Conservation (phyloP, 2,888 invertebrate genomes). For the Ophonus ardosiacus region DNA sequence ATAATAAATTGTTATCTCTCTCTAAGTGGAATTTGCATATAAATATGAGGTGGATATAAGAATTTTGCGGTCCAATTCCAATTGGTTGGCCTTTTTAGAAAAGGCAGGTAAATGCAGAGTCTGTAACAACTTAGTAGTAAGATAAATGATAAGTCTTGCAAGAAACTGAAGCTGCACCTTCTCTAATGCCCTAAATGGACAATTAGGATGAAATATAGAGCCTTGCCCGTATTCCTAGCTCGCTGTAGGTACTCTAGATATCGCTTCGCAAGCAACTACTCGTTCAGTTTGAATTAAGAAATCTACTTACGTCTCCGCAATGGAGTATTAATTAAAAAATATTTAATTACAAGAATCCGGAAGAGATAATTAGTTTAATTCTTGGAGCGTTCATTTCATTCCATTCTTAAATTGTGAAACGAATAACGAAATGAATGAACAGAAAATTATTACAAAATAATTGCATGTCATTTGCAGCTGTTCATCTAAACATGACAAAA, state of each 20-base stretch:
- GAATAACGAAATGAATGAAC: slow-evolving; percentile 33
- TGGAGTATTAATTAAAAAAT: slow-evolving; percentile 38
- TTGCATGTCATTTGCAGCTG: slow-evolving; percentile 31
- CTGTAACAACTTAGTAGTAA: background rate
- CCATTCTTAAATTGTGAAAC: slow-evolving; percentile 24
- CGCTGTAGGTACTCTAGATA: background rate
- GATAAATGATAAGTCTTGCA: background rate
- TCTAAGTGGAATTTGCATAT: background rate
- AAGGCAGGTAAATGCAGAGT: background rate
- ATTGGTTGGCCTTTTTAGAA: background rate
- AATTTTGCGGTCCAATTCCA: background rate
- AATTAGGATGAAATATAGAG: background rate
- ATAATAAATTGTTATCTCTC: background rate
- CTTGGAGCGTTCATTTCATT: slow-evolving; percentile 37
- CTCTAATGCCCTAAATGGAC: background rate
- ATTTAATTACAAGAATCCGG: slow-evolving; percentile 43
- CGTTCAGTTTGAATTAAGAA: background rate
- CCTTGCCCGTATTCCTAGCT: background rate
- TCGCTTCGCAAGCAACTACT: too few relatives aligned
- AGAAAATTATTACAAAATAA: slow-evolving; percentile 43
- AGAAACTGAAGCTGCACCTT: background rate
- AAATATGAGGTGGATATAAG: background rate
- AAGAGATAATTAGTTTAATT: slow-evolving; percentile 40
- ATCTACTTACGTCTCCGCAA: slow-evolving; percentile 7
- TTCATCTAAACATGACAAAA: background rate